Evolutionary conservation across 35 echinoderm and acorn worm genomes (phyloP).

Genomic region (Lytechinus variegatus): DNA sequence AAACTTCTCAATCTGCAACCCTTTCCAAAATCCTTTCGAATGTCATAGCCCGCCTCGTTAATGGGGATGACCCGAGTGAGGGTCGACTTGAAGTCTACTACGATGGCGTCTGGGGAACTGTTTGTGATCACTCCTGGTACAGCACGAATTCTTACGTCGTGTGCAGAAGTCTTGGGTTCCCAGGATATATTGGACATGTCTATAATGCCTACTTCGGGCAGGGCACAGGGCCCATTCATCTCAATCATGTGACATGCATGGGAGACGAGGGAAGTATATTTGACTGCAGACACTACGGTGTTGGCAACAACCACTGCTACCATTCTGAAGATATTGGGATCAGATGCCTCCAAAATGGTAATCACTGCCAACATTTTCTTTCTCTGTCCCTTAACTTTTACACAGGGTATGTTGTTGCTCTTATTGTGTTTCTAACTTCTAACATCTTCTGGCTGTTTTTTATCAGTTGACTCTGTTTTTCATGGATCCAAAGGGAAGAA

Average conservation of each 20-base stretch:
- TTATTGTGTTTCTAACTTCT: no score
- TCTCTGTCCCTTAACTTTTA: no score
- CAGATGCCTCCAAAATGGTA: slow-evolving; percentile 13
- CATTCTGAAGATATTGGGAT: slow-evolving; percentile 44
- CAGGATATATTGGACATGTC: background rate
- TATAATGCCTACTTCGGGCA: background rate
- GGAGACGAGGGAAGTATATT: slow-evolving; percentile 20
- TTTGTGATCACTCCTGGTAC: slow-evolving; percentile 57
- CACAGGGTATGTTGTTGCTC: no score
- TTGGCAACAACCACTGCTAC: background rate
- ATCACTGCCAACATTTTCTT: no score
- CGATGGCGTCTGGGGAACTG: slow-evolving; percentile 52
- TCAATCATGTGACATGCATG: background rate
- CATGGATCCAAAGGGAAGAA: no score
- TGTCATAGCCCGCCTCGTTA: slow-evolving; percentile 33
- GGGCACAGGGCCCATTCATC: background rate
- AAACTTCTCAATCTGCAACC: no score
- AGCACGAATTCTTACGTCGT: slow-evolving; percentile 12
- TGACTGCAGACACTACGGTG: background rate
- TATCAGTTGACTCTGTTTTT: no score
- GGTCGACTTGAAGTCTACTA: slow-evolving; percentile 60
- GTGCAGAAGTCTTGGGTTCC: slow-evolving; percentile 32
- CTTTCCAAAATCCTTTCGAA: no score
- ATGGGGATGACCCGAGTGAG: background rate
- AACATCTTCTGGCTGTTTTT: no score